Evolutionary conservation across 2,113 vertebrate genomes (phyloP).

Genomic region (Trachemys scripta): DNA sequence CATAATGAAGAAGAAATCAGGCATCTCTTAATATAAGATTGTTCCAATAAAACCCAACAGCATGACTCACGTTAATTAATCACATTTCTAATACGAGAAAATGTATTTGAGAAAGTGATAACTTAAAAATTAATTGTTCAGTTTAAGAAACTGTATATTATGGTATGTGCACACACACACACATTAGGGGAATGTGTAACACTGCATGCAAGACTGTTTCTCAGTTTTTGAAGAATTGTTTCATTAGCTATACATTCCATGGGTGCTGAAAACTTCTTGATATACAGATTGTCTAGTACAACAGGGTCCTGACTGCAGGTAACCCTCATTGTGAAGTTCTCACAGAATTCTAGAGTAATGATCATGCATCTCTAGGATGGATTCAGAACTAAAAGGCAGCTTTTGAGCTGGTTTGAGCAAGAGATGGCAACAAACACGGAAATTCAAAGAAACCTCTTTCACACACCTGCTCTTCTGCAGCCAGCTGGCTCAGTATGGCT

Average conservation of each 20-base stretch:
- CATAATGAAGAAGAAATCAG: not conserved
- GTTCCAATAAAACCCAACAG: not conserved
- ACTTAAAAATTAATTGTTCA: not conserved
- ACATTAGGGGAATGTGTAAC: fast-evolving
- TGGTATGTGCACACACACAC: not conserved
- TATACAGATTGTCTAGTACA: fast-evolving
- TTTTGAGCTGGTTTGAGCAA: fast-evolving
- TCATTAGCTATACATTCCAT: fast-evolving
- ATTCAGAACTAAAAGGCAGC: not conserved
- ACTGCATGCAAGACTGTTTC: fast-evolving
- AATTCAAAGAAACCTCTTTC: not conserved
- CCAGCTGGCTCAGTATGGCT: no score
- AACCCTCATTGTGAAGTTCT: not conserved
- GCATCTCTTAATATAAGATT: not conserved
- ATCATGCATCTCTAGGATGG: not conserved
- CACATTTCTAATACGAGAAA: not conserved
- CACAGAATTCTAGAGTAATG: no score
- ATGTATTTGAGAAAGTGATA: not conserved
- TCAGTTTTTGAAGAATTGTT: fast-evolving
- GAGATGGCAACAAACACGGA: not conserved
- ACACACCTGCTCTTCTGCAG: not conserved
- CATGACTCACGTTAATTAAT: not conserved
- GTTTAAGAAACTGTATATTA: not conserved
- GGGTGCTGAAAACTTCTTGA: fast-evolving
- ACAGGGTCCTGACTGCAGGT: not conserved